Percentiles rank a stretch among this genome's conserved stretches.
phyloP scores from a whole-genome alignment of 2,113 vertebrate genomes.

The Chinchilla lanigera region DNA sequence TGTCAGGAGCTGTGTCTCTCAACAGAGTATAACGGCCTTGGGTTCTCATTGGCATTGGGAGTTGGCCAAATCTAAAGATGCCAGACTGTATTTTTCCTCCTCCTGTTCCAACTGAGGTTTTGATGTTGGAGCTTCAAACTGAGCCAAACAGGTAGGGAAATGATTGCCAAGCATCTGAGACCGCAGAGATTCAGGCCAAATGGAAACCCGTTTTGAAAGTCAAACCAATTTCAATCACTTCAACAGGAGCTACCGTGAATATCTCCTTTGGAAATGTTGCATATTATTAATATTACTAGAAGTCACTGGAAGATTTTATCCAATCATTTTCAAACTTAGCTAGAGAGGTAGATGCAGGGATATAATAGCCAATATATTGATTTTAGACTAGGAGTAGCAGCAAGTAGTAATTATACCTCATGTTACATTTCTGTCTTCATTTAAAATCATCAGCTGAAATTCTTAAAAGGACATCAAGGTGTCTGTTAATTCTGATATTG shows the following conservation, averaged over 20 bases:
- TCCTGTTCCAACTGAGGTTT: constrained; percentile 40
- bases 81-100: constrained; percentile 43
- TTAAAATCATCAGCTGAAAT: neutral
- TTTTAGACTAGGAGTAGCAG: neutral
- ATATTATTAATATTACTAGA: neutral
- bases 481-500: neutral
- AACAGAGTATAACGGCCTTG: constrained; percentile 2
- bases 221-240: neutral
- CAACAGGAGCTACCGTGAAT: neutral
- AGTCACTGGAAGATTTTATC: neutral
- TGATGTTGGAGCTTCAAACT: constrained; percentile 34
- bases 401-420: neutral
- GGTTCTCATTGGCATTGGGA: constrained; percentile 6
- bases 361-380: neutral
- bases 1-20: neutral
- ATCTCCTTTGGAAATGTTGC: neutral
- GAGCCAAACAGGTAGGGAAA: constrained; percentile 53
- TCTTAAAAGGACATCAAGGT: neutral
- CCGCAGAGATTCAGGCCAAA: neutral
- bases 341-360: neutral
- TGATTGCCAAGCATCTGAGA: neutral
- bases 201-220: neutral
- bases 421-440: neutral
- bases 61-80: neutral
- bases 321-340: neutral